Evolutionary conservation across 1,140 invertebrate species (phyloP).

Genomic region (Caenorhabditis elegans): WBcel235 BX284604.4:10044001-10044500

Average conservation of each 20-base stretch:
- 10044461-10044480: slow-evolving; percentile 47
- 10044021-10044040: too few species aligned
- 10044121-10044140: too few species aligned
- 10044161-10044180: too few species aligned
- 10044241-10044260: not conserved
- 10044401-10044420: slow-evolving; percentile 40
- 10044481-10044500: slow-evolving; percentile 36
- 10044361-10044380: slow-evolving; percentile 47
- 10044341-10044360: slow-evolving; percentile 40
- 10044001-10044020: too few species aligned
- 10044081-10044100: too few species aligned
- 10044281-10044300: slow-evolving; percentile 47
- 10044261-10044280: slow-evolving; percentile 5
- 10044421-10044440: slow-evolving; percentile 42
- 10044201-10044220: too few species aligned
- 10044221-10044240: not conserved
- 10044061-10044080: too few species aligned
- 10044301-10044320: slow-evolving; percentile 47
- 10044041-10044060: too few species aligned
- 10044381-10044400: slow-evolving; percentile 48
- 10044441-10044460: slow-evolving; percentile 31
- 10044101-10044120: too few species aligned
- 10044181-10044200: not conserved
- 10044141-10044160: too few species aligned
- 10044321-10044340: slow-evolving; percentile 50